Evolutionary conservation across 2,888 invertebrate species (phyloP).

Genomic region (Priocnemis perturbator): DNA sequence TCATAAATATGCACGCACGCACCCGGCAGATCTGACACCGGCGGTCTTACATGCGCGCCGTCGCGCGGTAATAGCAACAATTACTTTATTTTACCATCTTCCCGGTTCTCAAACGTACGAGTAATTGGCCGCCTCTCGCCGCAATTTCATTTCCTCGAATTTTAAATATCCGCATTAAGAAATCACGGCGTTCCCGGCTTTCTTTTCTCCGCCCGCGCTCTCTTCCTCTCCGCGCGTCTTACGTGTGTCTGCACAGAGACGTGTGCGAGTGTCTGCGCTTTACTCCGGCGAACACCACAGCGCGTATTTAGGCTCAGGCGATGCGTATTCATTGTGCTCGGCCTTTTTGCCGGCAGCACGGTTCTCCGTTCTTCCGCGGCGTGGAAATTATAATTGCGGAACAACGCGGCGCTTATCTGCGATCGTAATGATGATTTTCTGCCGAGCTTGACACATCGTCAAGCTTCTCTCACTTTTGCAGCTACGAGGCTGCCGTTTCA

Average conservation of each 20-base stretch:
- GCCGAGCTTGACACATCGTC: conserved; percentile 3
- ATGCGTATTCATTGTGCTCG: no score
- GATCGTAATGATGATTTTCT: conserved; percentile 25
- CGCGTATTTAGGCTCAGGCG: conserved; percentile 11
- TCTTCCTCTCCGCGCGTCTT: conserved; percentile 25
- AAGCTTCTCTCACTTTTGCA: background rate
- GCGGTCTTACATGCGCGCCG: conserved; percentile 35
- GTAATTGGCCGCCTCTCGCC: conserved; percentile 15
- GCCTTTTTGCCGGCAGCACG: background rate
- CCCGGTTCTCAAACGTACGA: conserved; percentile 63
- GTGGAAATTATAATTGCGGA: conserved; percentile 21
- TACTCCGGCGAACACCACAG: background rate
- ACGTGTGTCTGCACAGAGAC: background rate
- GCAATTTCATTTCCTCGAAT: conserved; percentile 62
- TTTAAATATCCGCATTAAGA: conserved; percentile 40
- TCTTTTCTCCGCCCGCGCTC: conserved; percentile 40
- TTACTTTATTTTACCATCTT: conserved; percentile 71
- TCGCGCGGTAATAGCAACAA: conserved; percentile 68
- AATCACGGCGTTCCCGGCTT: conserved; percentile 35
- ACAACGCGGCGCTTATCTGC: conserved; percentile 39
- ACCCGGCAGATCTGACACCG: background rate
- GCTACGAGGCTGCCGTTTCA: no score
- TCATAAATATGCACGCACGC: background rate
- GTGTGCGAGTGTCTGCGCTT: background rate
- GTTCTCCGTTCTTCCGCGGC: conserved; percentile 9